Conservation (phyloP, 2,797 vertebrate species). For the Cyclura pinguis region DNA sequence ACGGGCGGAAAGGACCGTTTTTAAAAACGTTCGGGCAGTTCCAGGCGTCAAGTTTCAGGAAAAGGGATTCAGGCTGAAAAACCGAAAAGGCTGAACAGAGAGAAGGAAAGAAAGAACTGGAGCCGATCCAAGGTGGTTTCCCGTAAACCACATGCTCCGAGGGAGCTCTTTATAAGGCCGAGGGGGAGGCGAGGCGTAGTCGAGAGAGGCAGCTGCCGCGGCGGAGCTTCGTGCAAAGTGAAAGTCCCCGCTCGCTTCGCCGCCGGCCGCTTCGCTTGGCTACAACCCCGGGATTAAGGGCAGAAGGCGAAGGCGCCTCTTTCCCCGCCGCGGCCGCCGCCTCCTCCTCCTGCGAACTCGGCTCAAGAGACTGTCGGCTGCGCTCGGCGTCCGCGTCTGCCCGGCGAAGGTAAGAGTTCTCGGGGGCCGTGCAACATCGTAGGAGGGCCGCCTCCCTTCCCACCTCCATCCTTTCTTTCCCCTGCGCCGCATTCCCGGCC, state of each 20-base stretch:
- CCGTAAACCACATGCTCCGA: conserved; percentile 75
- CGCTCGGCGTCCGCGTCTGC: neutral
- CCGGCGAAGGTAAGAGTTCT: neutral
- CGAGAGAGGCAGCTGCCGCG: conserved; percentile 42
- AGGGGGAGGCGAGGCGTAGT: conserved; percentile 41
- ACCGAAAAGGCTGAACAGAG: neutral
- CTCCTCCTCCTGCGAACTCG: neutral
- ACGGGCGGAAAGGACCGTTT: no score
- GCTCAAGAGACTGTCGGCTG: neutral
- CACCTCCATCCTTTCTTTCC: no score
- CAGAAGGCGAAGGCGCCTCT: neutral
- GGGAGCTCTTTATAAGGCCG: conserved; percentile 72
- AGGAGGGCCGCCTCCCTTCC: no score
- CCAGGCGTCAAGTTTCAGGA: no score
- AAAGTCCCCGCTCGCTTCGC: conserved; percentile 29
- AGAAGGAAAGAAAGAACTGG: conserved; percentile 44
- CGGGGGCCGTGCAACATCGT: neutral
- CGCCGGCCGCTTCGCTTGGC: neutral
- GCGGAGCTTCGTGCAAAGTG: conserved; percentile 35
- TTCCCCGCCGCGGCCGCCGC: no score
- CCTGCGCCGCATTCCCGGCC: neutral
- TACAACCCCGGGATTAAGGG: neutral
- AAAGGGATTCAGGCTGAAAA: no score
- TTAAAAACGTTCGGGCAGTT: no score
- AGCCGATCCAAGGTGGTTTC: conserved; percentile 74